phyloP scores from a whole-genome alignment of 2,888 invertebrate genomes.

The Alloplasta piceator region DNA sequence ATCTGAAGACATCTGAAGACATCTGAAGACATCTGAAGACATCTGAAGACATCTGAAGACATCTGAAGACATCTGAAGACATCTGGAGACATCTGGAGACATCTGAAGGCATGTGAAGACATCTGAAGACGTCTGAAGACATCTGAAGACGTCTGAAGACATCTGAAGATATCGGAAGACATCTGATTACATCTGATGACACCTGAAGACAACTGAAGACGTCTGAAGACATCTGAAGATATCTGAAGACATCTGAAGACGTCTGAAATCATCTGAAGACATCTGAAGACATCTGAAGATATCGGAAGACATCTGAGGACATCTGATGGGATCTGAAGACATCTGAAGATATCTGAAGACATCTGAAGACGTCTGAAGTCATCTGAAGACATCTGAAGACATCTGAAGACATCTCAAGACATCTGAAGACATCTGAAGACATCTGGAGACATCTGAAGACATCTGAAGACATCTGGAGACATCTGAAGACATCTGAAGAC shows the following conservation, averaged over 20 bases:
- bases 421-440: slow-evolving; percentile 13
- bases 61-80: slow-evolving; percentile 20
- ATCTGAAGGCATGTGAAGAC: too few relatives aligned
- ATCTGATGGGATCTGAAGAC: slow-evolving; percentile 20
- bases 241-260: slow-evolving; percentile 16
- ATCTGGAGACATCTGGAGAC: slow-evolving; percentile 11
- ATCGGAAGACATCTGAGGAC: too few relatives aligned
- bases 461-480: slow-evolving; percentile 12
- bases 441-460: slow-evolving; percentile 9
- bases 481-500: slow-evolving; percentile 13
- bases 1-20: slow-evolving; percentile 20
- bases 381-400: slow-evolving; percentile 13
- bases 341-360: slow-evolving; percentile 12
- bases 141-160: slow-evolving; percentile 11
- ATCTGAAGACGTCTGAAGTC: too few relatives aligned
- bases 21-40: slow-evolving; percentile 20
- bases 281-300: slow-evolving; percentile 12
- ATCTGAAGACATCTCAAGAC: slow-evolving; percentile 18
- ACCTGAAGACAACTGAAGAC: slow-evolving; percentile 11
- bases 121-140: slow-evolving; percentile 14
- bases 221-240: slow-evolving; percentile 10
- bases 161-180: too few relatives aligned
- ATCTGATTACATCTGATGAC: too few relatives aligned
- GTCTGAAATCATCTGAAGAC: slow-evolving; percentile 20
- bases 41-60: slow-evolving; percentile 20